Percentiles rank a stretch among this genome's conserved stretches.
Evolutionary conservation across 2,797 vertebrate species (phyloP).

Genomic region (Psittacula derbiana): DNA sequence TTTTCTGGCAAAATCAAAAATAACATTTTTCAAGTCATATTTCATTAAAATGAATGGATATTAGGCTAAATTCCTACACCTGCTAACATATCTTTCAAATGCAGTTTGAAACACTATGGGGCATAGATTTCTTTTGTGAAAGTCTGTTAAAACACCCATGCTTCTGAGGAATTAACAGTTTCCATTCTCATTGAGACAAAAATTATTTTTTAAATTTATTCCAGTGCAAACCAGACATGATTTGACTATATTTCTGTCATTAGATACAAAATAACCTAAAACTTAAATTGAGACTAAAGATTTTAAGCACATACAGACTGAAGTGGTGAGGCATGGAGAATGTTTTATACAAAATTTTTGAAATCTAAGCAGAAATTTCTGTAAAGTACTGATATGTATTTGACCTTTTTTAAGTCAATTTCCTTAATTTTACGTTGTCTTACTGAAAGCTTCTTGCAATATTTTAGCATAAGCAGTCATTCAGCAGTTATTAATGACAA

Average conservation of each 20-base stretch:
- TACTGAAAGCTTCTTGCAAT: neutral
- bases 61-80: neutral
- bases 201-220: neutral
- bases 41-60: neutral
- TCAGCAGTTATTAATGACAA: neutral
- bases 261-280: neutral
- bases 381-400: neutral
- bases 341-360: neutral
- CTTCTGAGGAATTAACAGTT: neutral
- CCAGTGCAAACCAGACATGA: neutral
- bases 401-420: neutral
- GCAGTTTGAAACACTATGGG: neutral
- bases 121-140: neutral
- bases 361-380: neutral
- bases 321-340: rapidly evolving
- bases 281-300: neutral
- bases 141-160: neutral
- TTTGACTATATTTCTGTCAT: neutral
- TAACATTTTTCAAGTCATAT: neutral
- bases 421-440: neutral
- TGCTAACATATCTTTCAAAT: neutral
- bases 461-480: neutral
- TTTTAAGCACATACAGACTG: neutral
- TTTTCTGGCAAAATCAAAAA: neutral
- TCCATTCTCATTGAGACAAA: neutral